Evolutionary conservation across 1,140 invertebrate species (phyloP).

Genomic region (Dicyema japonicum): DNA sequence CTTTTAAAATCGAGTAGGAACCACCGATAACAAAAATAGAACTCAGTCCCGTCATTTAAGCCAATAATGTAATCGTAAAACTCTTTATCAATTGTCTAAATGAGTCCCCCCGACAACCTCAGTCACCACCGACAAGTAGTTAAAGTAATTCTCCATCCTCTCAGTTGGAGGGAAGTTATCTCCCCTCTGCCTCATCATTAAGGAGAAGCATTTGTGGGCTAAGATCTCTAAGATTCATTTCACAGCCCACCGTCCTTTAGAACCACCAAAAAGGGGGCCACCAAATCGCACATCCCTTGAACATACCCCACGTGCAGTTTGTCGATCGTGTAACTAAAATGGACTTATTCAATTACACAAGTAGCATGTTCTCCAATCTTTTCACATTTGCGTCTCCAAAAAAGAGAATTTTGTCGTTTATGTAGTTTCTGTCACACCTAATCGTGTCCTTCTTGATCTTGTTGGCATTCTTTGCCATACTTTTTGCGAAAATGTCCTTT

Average conservation of each 20-base stretch:
- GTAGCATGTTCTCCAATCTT: slow-evolving; percentile 64
- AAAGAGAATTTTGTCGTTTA: too few relatives aligned
- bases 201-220: slow-evolving; percentile 60
- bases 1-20: slow-evolving; percentile 40
- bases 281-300: slow-evolving; percentile 63
- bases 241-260: slow-evolving; percentile 34
- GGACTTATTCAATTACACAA: too few relatives aligned
- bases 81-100: slow-evolving; percentile 54
- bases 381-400: slow-evolving; percentile 44
- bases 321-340: slow-evolving; percentile 26
- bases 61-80: slow-evolving; percentile 68
- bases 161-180: slow-evolving; percentile 40
- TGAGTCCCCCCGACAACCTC: neutral
- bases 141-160: neutral
- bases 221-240: slow-evolving; percentile 31
- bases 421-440: slow-evolving; percentile 67
- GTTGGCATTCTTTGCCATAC: too few relatives aligned
- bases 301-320: slow-evolving; percentile 10
- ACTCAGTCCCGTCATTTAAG: slow-evolving; percentile 71
- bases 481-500: too few relatives aligned
- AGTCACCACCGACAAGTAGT: slow-evolving; percentile 1
- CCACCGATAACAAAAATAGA: slow-evolving; percentile 87
- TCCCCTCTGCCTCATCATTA: slow-evolving; percentile 52
- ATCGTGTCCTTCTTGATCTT: too few relatives aligned
- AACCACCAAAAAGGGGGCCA: slow-evolving; percentile 55